Percentiles rank a stretch among this genome's conserved stretches.
phyloP scores from a whole-genome alignment of 2,888 invertebrate species.

The Phorcus lineatus region DNA sequence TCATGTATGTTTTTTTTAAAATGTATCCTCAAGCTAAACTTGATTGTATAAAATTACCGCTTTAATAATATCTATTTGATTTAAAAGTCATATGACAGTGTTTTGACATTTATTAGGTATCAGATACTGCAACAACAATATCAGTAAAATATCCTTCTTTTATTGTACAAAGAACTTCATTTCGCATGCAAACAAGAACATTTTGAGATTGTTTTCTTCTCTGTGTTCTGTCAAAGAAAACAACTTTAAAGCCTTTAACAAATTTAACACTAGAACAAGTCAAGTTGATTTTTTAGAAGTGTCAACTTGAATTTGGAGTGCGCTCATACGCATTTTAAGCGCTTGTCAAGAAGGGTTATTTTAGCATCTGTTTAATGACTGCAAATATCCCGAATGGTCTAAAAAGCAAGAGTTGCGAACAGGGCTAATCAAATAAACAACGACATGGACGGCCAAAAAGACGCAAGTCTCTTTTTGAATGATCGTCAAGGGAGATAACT shows the following conservation, averaged over 20 bases:
- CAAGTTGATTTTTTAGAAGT: neutral
- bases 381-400: slow-evolving; percentile 10
- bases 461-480: neutral
- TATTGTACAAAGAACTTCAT: neutral
- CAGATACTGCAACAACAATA: neutral
- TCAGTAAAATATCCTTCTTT: neutral
- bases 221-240: too few species aligned
- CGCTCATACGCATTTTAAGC: neutral
- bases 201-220: too few species aligned
- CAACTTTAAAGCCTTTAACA: neutral
- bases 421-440: slow-evolving; percentile 5
- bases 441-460: neutral
- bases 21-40: too few species aligned
- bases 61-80: too few species aligned
- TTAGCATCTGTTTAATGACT: slow-evolving; percentile 12
- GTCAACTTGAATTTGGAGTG: neutral
- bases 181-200: too few species aligned
- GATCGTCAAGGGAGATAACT: slow-evolving; percentile 20
- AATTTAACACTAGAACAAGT: neutral
- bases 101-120: too few species aligned
- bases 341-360: neutral
- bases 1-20: too few species aligned
- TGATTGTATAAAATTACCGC: too few species aligned
- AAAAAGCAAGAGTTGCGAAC: slow-evolving; percentile 3
- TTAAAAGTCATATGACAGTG: too few species aligned